Base-by-base conservation (phyloP, 2,113 vertebrate genomes). In the Cololabis saira region DNA sequence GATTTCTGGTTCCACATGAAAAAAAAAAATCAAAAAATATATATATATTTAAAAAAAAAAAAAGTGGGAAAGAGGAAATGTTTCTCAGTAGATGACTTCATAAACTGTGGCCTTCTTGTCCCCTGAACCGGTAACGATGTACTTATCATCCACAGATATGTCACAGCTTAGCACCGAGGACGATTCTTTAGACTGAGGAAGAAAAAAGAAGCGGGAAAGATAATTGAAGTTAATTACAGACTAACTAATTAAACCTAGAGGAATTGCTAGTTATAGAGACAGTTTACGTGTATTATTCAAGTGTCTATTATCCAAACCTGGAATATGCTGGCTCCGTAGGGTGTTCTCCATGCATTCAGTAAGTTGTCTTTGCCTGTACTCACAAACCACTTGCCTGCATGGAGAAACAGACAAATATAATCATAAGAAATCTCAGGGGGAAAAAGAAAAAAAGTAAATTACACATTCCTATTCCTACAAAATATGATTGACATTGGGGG, bases 31-130 rank as follows among this genome's bases (percentile, higher is more conserved):
- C 75, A 83, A 55, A n/a, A 17, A 17, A 9, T 11, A 18, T 69
- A 42, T 57, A 45, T 30, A 55, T 37, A 50, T 24, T 59, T 50
- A 51, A 60, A 3, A 27, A 27, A 27, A 27, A 27, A 27, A 27
- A 27, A 27, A 5, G 24, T 27, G 12, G 52, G 11, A 41, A 30
- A 58, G 13, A 71, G 37, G n/a, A 65, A 48, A 60, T 16, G 50
- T 72, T 59, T 27, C 53, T 82, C 91, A 98, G 91, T 98, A 98
- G 93, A 98, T 98, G 86, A 98, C 97, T 90, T 98, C 97, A 41
- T 98, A 98, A 73, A 98, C 96, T 2, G 97, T 98, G 87, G 97
- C 97, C 90, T 98, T 98, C 92, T 98, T 98, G 93, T 98, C 97
- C 50, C 97, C 97, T 42, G 97, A 98, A 80, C 97, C 97, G 2